Conservation (phyloP, 2,888 invertebrate genomes). For the Abrostola tripartita region DNA sequence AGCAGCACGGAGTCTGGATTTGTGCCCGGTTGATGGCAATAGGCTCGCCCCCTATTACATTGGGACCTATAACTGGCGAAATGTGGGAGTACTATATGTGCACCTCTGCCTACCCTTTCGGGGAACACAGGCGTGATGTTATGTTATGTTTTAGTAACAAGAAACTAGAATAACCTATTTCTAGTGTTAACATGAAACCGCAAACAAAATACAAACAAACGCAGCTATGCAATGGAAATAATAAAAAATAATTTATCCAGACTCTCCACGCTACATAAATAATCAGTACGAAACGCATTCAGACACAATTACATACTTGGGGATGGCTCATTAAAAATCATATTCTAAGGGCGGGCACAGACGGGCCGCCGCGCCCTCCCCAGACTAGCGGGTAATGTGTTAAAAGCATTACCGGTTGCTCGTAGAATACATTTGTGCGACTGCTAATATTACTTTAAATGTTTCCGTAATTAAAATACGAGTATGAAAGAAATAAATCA, state of each 20-base stretch:
- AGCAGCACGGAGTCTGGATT: too few relatives aligned
- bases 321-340: conserved; percentile 79
- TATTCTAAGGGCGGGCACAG: conserved; percentile 67
- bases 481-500: not conserved
- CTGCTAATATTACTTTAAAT: conserved; percentile 4
- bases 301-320: conserved; percentile 80
- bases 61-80: too few relatives aligned
- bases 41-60: too few relatives aligned
- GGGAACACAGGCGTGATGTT: too few relatives aligned
- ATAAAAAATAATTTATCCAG: conserved; percentile 80
- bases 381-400: conserved; percentile 36
- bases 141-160: too few relatives aligned
- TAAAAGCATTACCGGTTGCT: conserved; percentile 45
- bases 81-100: too few relatives aligned
- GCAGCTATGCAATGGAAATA: conserved; percentile 64
- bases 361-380: conserved; percentile 40
- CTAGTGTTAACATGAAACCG: not conserved
- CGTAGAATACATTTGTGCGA: conserved; percentile 32
- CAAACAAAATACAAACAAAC: conserved; percentile 39
- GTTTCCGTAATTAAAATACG: conserved; percentile 6
- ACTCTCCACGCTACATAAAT: conserved; percentile 74
- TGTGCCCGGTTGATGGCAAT: too few relatives aligned
- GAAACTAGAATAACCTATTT: too few relatives aligned
- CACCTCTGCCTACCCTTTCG: too few relatives aligned
- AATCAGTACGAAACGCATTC: conserved; percentile 79